Conservation (phyloP, 2,797 vertebrate species). For the Valencia hispanica region DNA sequence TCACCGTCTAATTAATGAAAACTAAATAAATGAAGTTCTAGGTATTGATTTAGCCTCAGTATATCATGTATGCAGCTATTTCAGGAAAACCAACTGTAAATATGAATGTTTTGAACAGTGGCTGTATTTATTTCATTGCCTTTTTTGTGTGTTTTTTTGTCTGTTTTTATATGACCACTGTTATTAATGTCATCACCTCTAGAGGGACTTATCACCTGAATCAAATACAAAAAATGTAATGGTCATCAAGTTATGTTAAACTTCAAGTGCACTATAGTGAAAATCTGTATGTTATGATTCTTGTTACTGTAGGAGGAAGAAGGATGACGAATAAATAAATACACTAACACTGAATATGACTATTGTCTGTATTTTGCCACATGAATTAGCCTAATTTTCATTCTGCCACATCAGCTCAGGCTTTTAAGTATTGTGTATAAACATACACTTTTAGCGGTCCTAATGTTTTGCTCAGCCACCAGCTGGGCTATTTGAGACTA, state of each 20-base stretch:
- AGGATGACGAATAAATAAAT: constrained; percentile 69
- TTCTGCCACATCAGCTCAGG: background rate
- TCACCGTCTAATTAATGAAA: background rate
- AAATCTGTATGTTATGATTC: constrained; percentile 52
- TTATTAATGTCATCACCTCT: constrained; percentile 44
- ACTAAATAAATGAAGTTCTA: background rate
- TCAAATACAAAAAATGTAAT: constrained; percentile 48
- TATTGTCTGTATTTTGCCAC: background rate
- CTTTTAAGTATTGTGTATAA: background rate
- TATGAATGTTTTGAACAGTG: constrained; percentile 68
- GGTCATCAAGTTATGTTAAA: constrained; percentile 29
- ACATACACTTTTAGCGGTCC: constrained; percentile 19
- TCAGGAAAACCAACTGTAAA: constrained; percentile 59
- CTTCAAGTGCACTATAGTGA: constrained; percentile 51
- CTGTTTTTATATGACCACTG: constrained; percentile 46
- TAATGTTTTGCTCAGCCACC: constrained; percentile 36
- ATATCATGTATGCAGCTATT: constrained; percentile 49
- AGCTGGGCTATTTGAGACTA: constrained; percentile 27
- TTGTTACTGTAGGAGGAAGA: constrained; percentile 44
- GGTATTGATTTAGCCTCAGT: constrained; percentile 34
- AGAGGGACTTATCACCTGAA: constrained; percentile 41
- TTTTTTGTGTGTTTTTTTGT: constrained; percentile 28
- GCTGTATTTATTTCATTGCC: constrained; percentile 75
- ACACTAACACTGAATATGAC: constrained; percentile 56
- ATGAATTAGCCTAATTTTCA: background rate